Evolutionary conservation across 2,888 invertebrate genomes (phyloP).

Genomic region (Lathronympha strigana): DNA sequence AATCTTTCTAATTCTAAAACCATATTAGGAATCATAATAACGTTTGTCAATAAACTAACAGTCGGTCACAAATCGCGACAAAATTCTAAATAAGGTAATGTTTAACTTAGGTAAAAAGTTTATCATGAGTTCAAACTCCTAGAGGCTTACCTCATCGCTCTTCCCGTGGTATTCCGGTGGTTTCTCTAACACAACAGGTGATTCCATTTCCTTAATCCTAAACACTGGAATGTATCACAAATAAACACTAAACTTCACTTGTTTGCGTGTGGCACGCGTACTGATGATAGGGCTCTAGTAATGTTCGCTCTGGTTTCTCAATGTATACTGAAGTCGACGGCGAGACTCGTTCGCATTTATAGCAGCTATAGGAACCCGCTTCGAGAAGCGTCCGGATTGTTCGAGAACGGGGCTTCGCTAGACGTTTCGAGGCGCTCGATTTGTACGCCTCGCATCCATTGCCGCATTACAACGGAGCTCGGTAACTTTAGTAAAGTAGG

Average conservation of each 20-base stretch:
- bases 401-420: conserved; percentile 56
- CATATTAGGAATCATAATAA: no score
- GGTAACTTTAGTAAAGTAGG: conserved; percentile 40
- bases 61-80: neutral
- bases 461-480: conserved; percentile 42
- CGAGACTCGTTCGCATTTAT: conserved; percentile 66
- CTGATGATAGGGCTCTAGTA: conserved; percentile 46
- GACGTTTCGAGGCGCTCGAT: conserved; percentile 32
- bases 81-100: conserved; percentile 34
- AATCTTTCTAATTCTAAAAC: no score
- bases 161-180: conserved; percentile 84
- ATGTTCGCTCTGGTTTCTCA: conserved; percentile 61
- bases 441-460: conserved; percentile 21
- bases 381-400: conserved; percentile 57
- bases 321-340: conserved; percentile 68
- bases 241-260: conserved; percentile 70
- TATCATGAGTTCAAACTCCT: conserved; percentile 41
- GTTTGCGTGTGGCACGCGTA: conserved; percentile 51
- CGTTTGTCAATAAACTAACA: neutral
- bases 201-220: conserved; percentile 78
- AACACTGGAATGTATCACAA: conserved; percentile 75
- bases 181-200: conserved; percentile 85
- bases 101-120: conserved; percentile 45
- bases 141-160: conserved; percentile 75
- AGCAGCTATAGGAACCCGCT: conserved; percentile 54